Evolutionary conservation across 53 echinoderm and acorn worm genomes (phyloP).

Genomic region (Paracentrotus lividus): DNA sequence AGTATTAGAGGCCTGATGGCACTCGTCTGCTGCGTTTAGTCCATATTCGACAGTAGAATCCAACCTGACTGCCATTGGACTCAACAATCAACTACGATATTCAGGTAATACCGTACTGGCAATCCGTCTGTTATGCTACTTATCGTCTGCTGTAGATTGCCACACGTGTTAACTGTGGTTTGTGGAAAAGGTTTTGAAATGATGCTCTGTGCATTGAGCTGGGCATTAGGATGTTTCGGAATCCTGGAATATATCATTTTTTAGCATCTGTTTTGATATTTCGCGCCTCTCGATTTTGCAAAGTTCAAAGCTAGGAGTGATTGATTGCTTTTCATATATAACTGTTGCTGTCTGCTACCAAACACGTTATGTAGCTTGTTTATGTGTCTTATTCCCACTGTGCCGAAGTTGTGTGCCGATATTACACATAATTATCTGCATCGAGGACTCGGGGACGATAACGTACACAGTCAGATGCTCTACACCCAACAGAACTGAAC

Average conservation of each 20-base stretch:
- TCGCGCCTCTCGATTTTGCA: not conserved
- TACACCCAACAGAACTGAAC: no score
- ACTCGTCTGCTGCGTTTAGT: not conserved
- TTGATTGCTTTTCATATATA: not conserved
- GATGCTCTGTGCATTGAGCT: not conserved
- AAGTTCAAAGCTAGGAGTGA: not conserved
- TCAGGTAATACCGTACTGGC: not conserved
- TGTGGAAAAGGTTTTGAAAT: not conserved
- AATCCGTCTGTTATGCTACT: not conserved
- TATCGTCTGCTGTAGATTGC: not conserved
- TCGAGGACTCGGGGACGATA: no score
- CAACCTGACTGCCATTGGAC: not conserved
- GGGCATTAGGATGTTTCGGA: not conserved
- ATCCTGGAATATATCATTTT: not conserved
- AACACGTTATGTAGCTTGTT: not conserved
- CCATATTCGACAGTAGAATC: not conserved
- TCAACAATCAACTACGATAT: not conserved
- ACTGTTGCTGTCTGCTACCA: not conserved
- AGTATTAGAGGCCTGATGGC: not conserved
- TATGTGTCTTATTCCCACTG: not conserved
- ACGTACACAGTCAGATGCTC: no score
- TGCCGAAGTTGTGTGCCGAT: not conserved
- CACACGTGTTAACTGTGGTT: not conserved
- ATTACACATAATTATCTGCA: no score
- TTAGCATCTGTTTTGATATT: not conserved